Conservation (phyloP, 2,113 vertebrate species). For the Cheirogaleus medius region DNA sequence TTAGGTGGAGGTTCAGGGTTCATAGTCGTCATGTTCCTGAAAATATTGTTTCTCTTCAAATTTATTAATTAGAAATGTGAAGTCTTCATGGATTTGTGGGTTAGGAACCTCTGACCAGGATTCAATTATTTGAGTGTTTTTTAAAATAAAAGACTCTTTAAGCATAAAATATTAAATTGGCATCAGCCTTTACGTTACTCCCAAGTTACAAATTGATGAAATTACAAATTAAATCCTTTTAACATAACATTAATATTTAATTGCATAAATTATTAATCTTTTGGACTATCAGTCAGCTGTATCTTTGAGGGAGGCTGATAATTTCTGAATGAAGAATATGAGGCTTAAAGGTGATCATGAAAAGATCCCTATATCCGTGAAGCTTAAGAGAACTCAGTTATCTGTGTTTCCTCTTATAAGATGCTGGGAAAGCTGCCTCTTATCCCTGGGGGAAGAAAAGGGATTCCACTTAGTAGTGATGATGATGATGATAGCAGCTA, state of each 20-base stretch:
- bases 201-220: conserved; percentile 13
- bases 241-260: conserved; percentile 39
- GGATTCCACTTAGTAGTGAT: too few relatives aligned
- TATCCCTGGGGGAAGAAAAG: background rate
- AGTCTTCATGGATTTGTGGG: background rate
- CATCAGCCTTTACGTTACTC: background rate
- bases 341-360: background rate
- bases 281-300: background rate
- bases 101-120: background rate
- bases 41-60: background rate
- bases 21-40: background rate
- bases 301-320: conserved; percentile 1
- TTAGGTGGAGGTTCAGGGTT: background rate
- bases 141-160: background rate
- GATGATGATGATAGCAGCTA: background rate
- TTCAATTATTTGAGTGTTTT: conserved; percentile 44
- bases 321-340: background rate
- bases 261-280: conserved; percentile 41
- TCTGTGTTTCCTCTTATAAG: conserved; percentile 4
- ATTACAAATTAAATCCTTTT: conserved; percentile 56
- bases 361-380: background rate
- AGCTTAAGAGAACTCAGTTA: background rate
- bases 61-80: background rate
- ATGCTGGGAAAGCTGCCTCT: background rate
- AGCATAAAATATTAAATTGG: conserved; percentile 14